These are phyloP conservation scores for Caenorhabditis sp. DNA, from an alignment of 2,888 invertebrate genomes.

Conservation along the genomic window DNA sequence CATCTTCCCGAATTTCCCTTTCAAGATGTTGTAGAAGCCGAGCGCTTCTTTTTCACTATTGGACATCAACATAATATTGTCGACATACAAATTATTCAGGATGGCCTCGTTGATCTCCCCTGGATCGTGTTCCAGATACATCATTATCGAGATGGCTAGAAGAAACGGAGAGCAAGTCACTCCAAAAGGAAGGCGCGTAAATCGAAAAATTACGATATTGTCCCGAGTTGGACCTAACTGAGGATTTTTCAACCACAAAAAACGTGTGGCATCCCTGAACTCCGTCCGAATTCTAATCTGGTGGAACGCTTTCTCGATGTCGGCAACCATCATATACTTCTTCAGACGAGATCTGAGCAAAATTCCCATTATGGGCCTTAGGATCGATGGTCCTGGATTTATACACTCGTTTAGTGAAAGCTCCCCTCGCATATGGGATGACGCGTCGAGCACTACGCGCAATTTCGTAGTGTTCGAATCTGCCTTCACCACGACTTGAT, in stretches of 20 bases:
- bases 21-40: not conserved
- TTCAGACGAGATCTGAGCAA: constrained; percentile 50
- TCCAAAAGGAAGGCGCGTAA: constrained; percentile 70
- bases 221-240: constrained; percentile 21
- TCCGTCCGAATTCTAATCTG: constrained; percentile 57
- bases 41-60: constrained; percentile 15
- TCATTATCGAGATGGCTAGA: constrained; percentile 52
- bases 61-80: constrained; percentile 47
- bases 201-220: constrained; percentile 67
- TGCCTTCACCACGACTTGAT: too few relatives aligned
- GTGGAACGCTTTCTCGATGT: constrained; percentile 76
- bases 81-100: constrained; percentile 42
- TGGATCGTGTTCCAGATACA: not conserved
- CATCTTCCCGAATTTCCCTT: constrained; percentile 22
- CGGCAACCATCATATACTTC: constrained; percentile 49
- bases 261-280: constrained; percentile 62
- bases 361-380: constrained; percentile 9
- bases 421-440: too few relatives aligned
- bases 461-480: too few relatives aligned
- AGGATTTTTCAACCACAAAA: constrained; percentile 69
- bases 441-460: too few relatives aligned
- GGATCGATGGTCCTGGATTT: too few relatives aligned
- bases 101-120: not conserved
- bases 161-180: constrained; percentile 63
- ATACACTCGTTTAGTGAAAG: too few relatives aligned